phyloP scores from a whole-genome alignment of 2,113 vertebrate genomes.

The Gadus chalcogrammus region DNA sequence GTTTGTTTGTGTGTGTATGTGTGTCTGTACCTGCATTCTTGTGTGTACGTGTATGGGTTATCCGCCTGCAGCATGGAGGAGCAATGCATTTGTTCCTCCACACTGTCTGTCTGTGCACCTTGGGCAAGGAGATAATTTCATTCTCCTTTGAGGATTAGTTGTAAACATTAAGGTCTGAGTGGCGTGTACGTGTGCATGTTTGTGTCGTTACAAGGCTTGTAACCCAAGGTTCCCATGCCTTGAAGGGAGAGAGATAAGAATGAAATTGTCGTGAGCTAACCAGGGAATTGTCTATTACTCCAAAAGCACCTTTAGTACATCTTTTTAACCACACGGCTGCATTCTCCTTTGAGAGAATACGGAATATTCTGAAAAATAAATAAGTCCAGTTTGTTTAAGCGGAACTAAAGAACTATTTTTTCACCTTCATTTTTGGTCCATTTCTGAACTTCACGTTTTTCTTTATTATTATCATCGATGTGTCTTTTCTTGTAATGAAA shows the following conservation, averaged over 20 bases:
- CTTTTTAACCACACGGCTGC: too few relatives aligned
- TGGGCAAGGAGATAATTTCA: slow-evolving; percentile 51
- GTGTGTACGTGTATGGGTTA: slow-evolving; percentile 39
- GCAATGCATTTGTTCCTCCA: slow-evolving; percentile 31
- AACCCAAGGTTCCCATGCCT: slow-evolving; percentile 34
- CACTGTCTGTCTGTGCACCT: slow-evolving; percentile 31
- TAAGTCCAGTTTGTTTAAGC: too few relatives aligned
- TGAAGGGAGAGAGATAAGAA: slow-evolving; percentile 53
- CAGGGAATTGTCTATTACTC: too few relatives aligned
- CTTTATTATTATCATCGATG: too few relatives aligned
- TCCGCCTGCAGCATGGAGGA: slow-evolving; percentile 44
- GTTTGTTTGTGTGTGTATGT: background rate
- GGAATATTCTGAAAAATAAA: too few relatives aligned
- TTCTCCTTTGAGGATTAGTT: slow-evolving; percentile 41
- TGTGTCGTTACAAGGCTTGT: slow-evolving; percentile 33
- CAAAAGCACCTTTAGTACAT: too few relatives aligned
- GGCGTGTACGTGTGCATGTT: slow-evolving; percentile 45
- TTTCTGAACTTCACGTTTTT: too few relatives aligned
- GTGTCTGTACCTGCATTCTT: slow-evolving; percentile 19
- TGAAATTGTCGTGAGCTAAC: slow-evolving; percentile 33
- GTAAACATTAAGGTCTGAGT: slow-evolving; percentile 33
- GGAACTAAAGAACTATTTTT: too few relatives aligned
- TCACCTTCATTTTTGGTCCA: too few relatives aligned
- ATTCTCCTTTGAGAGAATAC: too few relatives aligned
- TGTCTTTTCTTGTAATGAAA: slow-evolving; percentile 27